Percentiles rank a stretch among this genome's conserved stretches.
These are phyloP conservation scores for Hofmannophila pseudospretella DNA, from an alignment of 2,888 invertebrate genomes.

Conservation along the genomic window DNA sequence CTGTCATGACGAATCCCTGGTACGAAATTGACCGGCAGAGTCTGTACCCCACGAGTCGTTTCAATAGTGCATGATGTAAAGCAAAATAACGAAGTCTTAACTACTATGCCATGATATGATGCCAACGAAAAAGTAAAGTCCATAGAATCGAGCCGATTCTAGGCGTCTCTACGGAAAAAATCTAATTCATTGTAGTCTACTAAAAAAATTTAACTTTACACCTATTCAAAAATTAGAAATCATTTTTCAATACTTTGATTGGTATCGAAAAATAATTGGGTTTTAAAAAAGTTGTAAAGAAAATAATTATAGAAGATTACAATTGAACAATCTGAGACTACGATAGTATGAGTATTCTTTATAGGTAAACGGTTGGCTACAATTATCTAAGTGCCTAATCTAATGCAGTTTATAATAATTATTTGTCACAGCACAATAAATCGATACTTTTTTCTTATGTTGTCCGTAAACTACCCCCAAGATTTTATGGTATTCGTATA, in stretches of 20 bases:
- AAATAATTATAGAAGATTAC: too few relatives aligned
- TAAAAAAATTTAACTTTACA: too few relatives aligned
- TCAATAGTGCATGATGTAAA: slow-evolving; percentile 49
- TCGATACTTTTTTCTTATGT: not conserved
- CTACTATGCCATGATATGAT: slow-evolving; percentile 16
- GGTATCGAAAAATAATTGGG: too few relatives aligned
- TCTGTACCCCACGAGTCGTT: slow-evolving; percentile 27
- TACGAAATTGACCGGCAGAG: slow-evolving; percentile 19
- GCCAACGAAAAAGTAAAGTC: slow-evolving; percentile 12
- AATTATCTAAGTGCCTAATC: too few relatives aligned
- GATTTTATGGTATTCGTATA: not conserved
- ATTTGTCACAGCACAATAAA: not conserved
- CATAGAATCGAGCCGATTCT: not conserved
- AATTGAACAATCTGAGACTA: too few relatives aligned
- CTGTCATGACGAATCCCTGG: slow-evolving; percentile 40
- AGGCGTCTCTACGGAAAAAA: too few relatives aligned
- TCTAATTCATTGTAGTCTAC: not conserved
- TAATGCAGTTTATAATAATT: too few relatives aligned
- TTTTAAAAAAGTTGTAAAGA: not conserved
- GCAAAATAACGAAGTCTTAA: slow-evolving; percentile 48
- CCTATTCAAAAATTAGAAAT: too few relatives aligned
- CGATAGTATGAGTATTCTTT: too few relatives aligned
- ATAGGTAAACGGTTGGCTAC: too few relatives aligned
- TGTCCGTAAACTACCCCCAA: not conserved
- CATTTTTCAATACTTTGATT: too few relatives aligned